These are phyloP conservation scores for Periophthalmus modestus DNA, from an alignment of 2,113 vertebrate genomes.

Conservation along the genomic window DNA sequence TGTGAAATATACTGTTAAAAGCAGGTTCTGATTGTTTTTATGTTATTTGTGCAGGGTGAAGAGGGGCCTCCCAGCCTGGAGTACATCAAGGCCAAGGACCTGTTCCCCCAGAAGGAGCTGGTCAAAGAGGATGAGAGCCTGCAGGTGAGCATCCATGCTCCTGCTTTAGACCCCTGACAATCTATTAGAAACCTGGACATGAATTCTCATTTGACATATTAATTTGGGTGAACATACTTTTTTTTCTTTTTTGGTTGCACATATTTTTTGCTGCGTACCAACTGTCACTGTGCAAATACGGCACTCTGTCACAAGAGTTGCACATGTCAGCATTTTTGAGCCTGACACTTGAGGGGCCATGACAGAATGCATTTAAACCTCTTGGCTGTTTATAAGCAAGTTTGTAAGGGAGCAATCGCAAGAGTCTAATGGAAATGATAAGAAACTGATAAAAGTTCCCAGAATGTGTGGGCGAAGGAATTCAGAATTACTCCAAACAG, in stretches of 20 bases:
- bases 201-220: background rate
- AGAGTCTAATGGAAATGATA: background rate
- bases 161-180: too few relatives aligned
- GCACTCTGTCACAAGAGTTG: background rate
- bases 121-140: slow-evolving; percentile 95
- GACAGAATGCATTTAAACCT: background rate
- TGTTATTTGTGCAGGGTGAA: slow-evolving; percentile 85
- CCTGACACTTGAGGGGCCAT: background rate
- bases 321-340: background rate
- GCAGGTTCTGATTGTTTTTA: background rate
- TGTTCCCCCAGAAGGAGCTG: slow-evolving; percentile 97
- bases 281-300: background rate
- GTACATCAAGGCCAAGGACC: slow-evolving; percentile 99
- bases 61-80: slow-evolving; percentile 99
- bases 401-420: background rate
- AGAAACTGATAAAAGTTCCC: background rate
- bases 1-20: too few relatives aligned
- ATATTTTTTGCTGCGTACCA: background rate
- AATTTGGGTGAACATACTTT: background rate
- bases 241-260: too few relatives aligned
- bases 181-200: background rate
- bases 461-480: background rate
- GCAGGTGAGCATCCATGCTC: slow-evolving; percentile 78
- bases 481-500: background rate
- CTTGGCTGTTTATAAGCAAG: background rate